Conservation (phyloP, 2,888 invertebrate species). For the Eristalis pertinax region DNA sequence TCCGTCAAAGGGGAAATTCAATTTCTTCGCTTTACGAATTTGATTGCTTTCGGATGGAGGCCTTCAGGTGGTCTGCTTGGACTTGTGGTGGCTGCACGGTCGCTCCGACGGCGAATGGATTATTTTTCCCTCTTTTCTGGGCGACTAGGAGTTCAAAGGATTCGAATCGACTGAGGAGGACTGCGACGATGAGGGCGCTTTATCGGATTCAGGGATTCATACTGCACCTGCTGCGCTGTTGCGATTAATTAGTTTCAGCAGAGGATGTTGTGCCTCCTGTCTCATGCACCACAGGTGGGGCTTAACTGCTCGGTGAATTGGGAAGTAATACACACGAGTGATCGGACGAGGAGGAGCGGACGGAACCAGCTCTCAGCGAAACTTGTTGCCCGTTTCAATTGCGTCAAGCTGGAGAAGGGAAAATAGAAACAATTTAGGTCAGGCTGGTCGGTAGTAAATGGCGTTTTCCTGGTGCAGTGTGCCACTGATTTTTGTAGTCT, state of each 20-base stretch:
- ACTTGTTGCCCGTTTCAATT: not conserved
- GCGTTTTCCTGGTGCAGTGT: no score
- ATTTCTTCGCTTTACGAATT: constrained; percentile 64
- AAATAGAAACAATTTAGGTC: no score
- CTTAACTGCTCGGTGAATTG: not conserved
- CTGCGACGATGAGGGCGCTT: not conserved
- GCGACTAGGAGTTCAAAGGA: not conserved
- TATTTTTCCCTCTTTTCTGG: not conserved
- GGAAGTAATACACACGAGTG: no score
- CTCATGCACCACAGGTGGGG: not conserved
- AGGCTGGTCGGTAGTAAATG: no score
- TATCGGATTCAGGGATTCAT: not conserved
- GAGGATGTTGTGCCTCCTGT: not conserved
- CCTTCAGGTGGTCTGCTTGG: not conserved
- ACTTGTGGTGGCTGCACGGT: no score
- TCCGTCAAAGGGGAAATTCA: constrained; percentile 70
- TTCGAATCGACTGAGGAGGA: not conserved
- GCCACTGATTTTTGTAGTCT: no score
- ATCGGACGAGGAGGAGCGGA: not conserved
- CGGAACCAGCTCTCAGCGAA: not conserved
- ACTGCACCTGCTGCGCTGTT: not conserved
- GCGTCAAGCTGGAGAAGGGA: no score
- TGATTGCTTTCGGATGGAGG: constrained; percentile 52
- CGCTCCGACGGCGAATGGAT: not conserved
- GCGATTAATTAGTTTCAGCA: not conserved